Conservation (phyloP, 2,888 invertebrate species). For the Tinea pellionella region DNA sequence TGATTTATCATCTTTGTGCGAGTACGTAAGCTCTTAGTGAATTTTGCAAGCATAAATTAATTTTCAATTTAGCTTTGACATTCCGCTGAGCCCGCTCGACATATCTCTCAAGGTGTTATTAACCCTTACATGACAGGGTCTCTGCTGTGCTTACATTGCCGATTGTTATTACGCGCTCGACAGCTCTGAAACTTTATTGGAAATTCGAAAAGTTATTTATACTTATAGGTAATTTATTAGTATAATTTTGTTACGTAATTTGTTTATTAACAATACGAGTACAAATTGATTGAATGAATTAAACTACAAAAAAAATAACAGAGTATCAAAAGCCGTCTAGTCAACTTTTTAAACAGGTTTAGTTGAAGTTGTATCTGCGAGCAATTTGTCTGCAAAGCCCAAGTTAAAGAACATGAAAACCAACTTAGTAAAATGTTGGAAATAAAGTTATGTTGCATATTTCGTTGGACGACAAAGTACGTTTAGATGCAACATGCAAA, state of each 20-base stretch:
- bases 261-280: too few species aligned
- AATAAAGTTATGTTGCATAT: slow-evolving; percentile 1
- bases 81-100: slow-evolving; percentile 60
- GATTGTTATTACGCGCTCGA: not conserved
- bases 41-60: slow-evolving; percentile 64
- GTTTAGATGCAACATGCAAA: slow-evolving; percentile 43
- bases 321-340: too few species aligned
- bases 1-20: slow-evolving; percentile 12
- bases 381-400: not conserved
- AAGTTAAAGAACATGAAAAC: not conserved
- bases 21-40: slow-evolving; percentile 22
- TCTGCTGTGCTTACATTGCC: not conserved
- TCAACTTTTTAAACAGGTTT: too few species aligned
- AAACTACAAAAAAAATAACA: too few species aligned
- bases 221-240: not conserved
- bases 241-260: not conserved
- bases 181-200: not conserved
- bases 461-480: slow-evolving; percentile 3
- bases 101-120: slow-evolving; percentile 53
- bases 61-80: slow-evolving; percentile 69
- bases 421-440: not conserved
- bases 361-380: not conserved
- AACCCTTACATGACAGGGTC: slow-evolving; percentile 44
- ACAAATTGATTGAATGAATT: too few species aligned
- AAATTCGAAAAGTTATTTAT: not conserved